A percentile compares a stretch with the other conserved stretches of the same genome.
These are phyloP conservation scores for Drosophila biarmipes DNA, from an alignment of 1,140 invertebrate species.

Conservation along the genomic window DNA sequence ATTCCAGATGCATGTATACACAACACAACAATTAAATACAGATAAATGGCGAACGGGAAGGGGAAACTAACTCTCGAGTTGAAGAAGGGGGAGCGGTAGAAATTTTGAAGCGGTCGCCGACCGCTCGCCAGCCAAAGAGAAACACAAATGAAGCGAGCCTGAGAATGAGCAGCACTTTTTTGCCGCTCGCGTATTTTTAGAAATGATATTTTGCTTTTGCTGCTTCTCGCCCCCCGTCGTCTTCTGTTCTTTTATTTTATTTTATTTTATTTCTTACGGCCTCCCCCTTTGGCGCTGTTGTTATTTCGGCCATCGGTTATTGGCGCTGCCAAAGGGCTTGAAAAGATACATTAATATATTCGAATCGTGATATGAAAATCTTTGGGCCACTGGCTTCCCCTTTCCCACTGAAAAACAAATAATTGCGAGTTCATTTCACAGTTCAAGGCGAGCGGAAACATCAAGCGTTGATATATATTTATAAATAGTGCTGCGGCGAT, in stretches of 20 bases:
- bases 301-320: constrained; percentile 9
- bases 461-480: constrained; percentile 56
- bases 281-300: not conserved
- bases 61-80: constrained; percentile 20
- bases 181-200: constrained; percentile 54
- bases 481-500: constrained; percentile 63
- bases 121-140: constrained; percentile 41
- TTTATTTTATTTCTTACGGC: constrained; percentile 10
- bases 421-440: constrained; percentile 67
- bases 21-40: constrained; percentile 5
- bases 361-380: constrained; percentile 1
- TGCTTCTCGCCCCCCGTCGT: constrained; percentile 1
- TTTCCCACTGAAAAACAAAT: not conserved
- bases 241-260: constrained; percentile 17
- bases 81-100: constrained; percentile 11
- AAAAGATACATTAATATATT: not conserved
- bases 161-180: constrained; percentile 28
- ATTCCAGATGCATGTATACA: not conserved
- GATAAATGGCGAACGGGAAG: not conserved
- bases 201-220: constrained; percentile 58
- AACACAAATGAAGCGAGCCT: constrained; percentile 34
- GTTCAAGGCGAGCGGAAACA: constrained; percentile 80
- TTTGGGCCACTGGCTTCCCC: not conserved
- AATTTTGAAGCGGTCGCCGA: constrained; percentile 46
- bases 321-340: constrained; percentile 13